These are phyloP conservation scores for Acanthopagrus latus DNA, from an alignment of 2,797 vertebrate genomes.

Conservation along the genomic window DNA sequence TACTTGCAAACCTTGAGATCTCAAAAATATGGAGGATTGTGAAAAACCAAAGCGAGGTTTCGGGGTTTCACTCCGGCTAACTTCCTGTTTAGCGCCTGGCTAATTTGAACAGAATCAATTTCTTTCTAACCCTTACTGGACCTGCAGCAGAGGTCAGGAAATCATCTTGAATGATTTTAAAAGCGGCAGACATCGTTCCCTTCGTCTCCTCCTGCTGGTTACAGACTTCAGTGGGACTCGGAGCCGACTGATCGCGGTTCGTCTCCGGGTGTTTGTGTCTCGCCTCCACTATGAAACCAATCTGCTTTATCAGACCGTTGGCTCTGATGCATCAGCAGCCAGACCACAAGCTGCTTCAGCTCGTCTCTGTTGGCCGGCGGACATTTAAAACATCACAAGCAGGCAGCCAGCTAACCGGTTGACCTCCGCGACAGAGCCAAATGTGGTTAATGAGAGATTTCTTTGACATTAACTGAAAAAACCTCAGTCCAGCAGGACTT, in stretches of 20 bases:
- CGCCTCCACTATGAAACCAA: constrained; percentile 14
- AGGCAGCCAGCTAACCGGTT: constrained; percentile 8
- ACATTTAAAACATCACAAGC: constrained; percentile 11
- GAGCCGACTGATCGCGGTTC: neutral
- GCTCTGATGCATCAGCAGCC: neutral
- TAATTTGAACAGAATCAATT: no score
- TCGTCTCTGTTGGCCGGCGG: neutral
- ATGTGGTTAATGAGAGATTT: constrained; percentile 36
- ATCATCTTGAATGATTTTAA: no score
- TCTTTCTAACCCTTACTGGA: no score
- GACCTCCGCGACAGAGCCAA: neutral
- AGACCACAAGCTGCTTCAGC: constrained; percentile 22
- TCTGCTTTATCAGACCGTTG: constrained; percentile 9
- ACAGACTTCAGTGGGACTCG: neutral
- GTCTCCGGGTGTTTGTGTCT: neutral
- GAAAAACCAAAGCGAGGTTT: no score
- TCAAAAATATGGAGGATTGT: no score
- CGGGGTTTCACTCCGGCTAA: no score
- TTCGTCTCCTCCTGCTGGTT: neutral
- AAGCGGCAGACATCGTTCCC: neutral
- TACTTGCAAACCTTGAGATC: no score
- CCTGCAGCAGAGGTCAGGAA: no score
- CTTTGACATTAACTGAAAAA: constrained; percentile 25
- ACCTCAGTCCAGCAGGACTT: constrained; percentile 32
- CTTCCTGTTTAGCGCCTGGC: no score